Evolutionary conservation across 64 coral and sea anemone genomes (phyloP).

Genomic region (Dendronephthya gigantea): DNA sequence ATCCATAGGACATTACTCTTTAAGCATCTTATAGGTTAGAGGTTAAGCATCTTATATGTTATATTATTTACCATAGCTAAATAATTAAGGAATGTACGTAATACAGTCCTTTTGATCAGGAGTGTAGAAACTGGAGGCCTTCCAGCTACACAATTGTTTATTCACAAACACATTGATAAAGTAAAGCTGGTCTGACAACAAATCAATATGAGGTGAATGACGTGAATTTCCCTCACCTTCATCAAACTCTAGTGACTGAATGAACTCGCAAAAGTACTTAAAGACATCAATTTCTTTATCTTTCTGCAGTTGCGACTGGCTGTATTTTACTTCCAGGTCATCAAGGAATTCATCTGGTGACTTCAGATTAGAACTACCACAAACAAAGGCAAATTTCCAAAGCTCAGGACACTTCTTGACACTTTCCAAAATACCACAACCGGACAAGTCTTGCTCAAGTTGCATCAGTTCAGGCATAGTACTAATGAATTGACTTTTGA

Average conservation of each 20-base stretch:
- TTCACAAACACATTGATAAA: neutral
- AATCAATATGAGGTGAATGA: neutral
- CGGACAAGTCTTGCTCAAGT: neutral
- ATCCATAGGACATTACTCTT: no score
- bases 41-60: no score
- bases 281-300: neutral
- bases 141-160: no score
- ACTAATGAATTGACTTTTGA: neutral
- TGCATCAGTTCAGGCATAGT: constrained; percentile 4
- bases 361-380: neutral
- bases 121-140: no score
- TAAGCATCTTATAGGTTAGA: no score
- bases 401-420: neutral
- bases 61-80: no score
- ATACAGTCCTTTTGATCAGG: no score
- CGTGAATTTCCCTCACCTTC: neutral
- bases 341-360: constrained; percentile 13
- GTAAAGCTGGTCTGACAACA: neutral
- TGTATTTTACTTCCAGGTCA: neutral
- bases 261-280: neutral
- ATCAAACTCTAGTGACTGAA: neutral
- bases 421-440: neutral
- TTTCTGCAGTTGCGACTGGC: neutral
- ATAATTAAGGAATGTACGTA: no score
- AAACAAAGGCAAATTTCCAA: neutral